Evolutionary conservation across 2,888 invertebrate species (phyloP), one percentile per base, ranked within the genome.

Genomic region (Melolontha melolontha): DNA sequence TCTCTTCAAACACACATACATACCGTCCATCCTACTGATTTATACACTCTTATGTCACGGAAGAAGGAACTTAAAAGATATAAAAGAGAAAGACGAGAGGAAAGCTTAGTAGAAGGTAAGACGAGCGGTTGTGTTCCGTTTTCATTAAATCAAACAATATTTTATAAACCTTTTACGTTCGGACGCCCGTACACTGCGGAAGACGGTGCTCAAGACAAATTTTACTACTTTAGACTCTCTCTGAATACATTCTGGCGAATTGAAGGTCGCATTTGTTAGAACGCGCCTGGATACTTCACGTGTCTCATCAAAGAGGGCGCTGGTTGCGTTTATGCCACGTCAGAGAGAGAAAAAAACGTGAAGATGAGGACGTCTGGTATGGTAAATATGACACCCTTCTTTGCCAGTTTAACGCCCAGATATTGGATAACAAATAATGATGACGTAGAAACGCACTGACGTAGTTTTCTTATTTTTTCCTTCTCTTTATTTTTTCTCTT

Each of bases 141-240:
- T 78, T 79, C 79, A 79, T 79, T 79, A 79, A 79, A 79, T 79
- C 79, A 79, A 77, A 79, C 78, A 77, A 79, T 79, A 79, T 79
- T 77, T 79, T 79, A 79, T 77, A 77, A 78, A 77, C 78, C 77
- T 78, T 77, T 75, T 75, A 73, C 74, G 54, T 63, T 77, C 72
- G 73, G 75, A 73, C 73, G 71, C 72, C 51, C 51, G 29, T n/a
- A 27, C 42, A 42, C 78, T 79, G 79, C 72, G 70, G 74, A 75
- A 75, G 78, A 79, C 79, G 76, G 66, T 73, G 34, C 34, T 71
- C 71, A 76, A 79, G 78, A 79, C 78, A 79, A 79, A 79, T 79
- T 77, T 74, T 73, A 71, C 72, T 77, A 76, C 78, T 77, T 76
- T 73, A 74, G 73, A 71, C 70, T 73, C 69, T 71, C 72, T 72